Evolutionary conservation across 2,113 vertebrate genomes (phyloP).

Genomic region (Dermatemys mawii): DNA sequence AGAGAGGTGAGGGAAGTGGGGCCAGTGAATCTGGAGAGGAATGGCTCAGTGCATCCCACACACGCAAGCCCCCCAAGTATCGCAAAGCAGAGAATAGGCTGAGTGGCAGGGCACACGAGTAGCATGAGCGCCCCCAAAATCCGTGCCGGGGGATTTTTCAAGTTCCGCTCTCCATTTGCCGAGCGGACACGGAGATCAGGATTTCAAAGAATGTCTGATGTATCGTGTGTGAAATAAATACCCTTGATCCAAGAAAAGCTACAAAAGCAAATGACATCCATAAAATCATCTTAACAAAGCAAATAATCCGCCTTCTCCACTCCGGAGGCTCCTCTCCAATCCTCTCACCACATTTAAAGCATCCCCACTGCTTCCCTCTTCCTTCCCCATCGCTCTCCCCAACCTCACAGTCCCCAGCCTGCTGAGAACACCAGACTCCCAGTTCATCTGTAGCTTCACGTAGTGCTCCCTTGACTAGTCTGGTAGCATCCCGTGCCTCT

Average conservation of each 20-base stretch:
- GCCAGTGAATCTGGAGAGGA: background rate
- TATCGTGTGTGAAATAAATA: background rate
- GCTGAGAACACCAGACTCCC: background rate
- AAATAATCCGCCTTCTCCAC: background rate
- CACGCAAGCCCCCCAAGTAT: background rate
- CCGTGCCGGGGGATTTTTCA: background rate
- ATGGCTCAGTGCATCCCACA: background rate
- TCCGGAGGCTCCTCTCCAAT: background rate
- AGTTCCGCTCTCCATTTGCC: background rate
- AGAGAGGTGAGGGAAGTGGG: background rate
- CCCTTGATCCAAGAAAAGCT: background rate
- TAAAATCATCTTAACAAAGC: rapidly evolving
- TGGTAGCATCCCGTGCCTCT: background rate
- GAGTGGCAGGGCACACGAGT: background rate
- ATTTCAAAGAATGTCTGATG: background rate
- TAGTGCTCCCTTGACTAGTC: background rate
- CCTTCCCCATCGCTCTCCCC: background rate
- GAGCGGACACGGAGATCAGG: background rate
- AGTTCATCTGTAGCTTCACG: background rate
- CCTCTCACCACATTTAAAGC: background rate
- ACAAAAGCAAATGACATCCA: background rate
- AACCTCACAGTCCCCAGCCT: background rate
- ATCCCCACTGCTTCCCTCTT: background rate
- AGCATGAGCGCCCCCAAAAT: background rate
- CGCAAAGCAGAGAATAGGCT: background rate